Base-by-base conservation (phyloP, 2,797 vertebrate genomes). In the Lepilemur ruficaudatus region DNA sequence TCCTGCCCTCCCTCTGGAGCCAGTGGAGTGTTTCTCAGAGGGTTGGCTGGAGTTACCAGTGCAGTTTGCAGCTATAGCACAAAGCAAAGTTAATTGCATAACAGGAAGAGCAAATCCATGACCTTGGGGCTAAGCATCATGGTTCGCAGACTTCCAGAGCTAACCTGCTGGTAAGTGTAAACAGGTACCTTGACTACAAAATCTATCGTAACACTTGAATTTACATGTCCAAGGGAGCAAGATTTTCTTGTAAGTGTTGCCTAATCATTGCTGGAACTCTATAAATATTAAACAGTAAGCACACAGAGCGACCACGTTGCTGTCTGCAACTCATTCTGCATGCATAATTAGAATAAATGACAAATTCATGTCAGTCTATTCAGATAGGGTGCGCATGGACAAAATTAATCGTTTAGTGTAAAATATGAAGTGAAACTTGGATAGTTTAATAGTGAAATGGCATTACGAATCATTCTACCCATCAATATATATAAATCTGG, bases 281-380 rank as follows among this genome's bases (percentile, higher is more conserved):
- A 94, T 96, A 93, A 97, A 97, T 98, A 96, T 97, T 97, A 84
- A 97, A 95, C 50, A 96, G 93, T 23, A 70, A 73, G 73, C 91
- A 86, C 65, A 35, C 88, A 82, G 89, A 80, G 75, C 81, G 32
- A 76, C 83, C 20, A 1, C 11, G 41, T 82, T 75, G 79, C 94
- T 67, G 50, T 79, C 96, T 94, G 96, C 50, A 94, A 48, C 93
- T 87, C 94, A 81, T 35, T 96, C 89, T 92, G 95, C 94, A 96
- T 95, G 95, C 92, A 79, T 93, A 89, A 97, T 97, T 92, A 96
- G 86, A 93, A 89, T 73, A 94, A 92, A 95, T 93, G 97, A 96
- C 98, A 97, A 97, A 96, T 96, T 70, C 89, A 20, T 0, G 1
- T 79, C 87, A 63, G 72, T 80, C 80, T 65, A 92, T 92, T 96